Evolutionary conservation across 2,797 vertebrate species (phyloP).

Genomic region (Cheirogaleus major): DNA sequence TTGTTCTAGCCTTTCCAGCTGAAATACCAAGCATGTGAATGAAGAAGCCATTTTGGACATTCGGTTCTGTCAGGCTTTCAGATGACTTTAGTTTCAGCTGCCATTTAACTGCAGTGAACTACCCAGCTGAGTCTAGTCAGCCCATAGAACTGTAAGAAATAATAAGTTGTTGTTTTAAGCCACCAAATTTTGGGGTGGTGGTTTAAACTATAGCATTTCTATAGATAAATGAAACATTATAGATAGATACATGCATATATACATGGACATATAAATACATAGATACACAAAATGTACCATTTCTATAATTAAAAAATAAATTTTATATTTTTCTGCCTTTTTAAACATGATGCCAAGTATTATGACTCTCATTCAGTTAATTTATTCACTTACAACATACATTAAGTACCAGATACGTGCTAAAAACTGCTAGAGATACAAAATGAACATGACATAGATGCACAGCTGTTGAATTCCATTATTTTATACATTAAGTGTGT

Average conservation of each 20-base stretch:
- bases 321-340: background rate
- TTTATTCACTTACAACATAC: background rate
- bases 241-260: background rate
- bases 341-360: background rate
- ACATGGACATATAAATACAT: background rate
- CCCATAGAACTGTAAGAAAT: background rate
- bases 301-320: constrained; percentile 19
- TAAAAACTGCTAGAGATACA: constrained; percentile 10
- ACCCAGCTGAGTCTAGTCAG: background rate
- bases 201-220: constrained; percentile 28
- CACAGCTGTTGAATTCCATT: constrained; percentile 24
- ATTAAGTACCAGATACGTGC: background rate
- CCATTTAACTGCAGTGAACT: background rate
- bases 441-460: background rate
- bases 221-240: background rate
- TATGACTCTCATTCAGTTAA: background rate
- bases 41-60: background rate
- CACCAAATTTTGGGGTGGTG: background rate
- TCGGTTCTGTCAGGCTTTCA: background rate
- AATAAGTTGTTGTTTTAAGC: constrained; percentile 6
- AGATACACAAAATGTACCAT: background rate
- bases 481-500: background rate
- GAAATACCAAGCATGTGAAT: background rate
- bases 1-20: background rate
- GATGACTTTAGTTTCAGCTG: background rate